Base-by-base conservation (phyloP, 2,888 invertebrate species). In the Pandemis heparana region DNA sequence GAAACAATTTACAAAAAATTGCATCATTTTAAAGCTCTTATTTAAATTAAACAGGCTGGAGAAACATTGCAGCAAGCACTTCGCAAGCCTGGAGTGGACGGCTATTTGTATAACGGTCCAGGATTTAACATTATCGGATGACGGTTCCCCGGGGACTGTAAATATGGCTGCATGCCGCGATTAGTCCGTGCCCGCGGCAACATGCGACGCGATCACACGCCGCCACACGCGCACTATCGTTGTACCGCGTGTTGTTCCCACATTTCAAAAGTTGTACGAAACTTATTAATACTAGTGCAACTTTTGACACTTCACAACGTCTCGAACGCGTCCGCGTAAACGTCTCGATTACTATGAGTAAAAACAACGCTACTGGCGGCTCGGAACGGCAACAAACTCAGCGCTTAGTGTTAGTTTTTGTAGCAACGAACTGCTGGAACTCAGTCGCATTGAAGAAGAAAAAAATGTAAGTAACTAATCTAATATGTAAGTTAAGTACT, bases 141-240 rank as follows among this genome's bases (percentile, higher is more conserved):
- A 86, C 85, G 78, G 82, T 74, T 84, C 91, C 87, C 90, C 68
- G 76, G 85, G 88, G 91, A 86, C 87, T 78, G 89, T 91, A 91
- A 90, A 92, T 90, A 90, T 87, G 83, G 83, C 81, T 79, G 82
- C 82, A 80, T 80, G 82, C 77, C 79, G 79, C 88, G 90, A 90
- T 90, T 90, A 90, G 89, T 87, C 78, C 71, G 67, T 79, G 84
- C 87, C 86, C 77, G 84, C 78, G 84, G 87, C 83, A 70, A 73
- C 70, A 75, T 75, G 76, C 73, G 74, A 79, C 81, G 80, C 82
- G 79, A 56, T 43, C 48, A 66, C 48, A 62, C 68, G 59, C 72
- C 68, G 59, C 72, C 61, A 32, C 70, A 70, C 56, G 66, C 38
- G n/a, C 63, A 63, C 63, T 43, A 43, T 43, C 7, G 23, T 43